A percentile compares a stretch with the other conserved stretches of the same genome.
These are phyloP conservation scores for Serrognathus titanus DNA, from an alignment of 2,888 invertebrate species.

Conservation along the genomic window DNA sequence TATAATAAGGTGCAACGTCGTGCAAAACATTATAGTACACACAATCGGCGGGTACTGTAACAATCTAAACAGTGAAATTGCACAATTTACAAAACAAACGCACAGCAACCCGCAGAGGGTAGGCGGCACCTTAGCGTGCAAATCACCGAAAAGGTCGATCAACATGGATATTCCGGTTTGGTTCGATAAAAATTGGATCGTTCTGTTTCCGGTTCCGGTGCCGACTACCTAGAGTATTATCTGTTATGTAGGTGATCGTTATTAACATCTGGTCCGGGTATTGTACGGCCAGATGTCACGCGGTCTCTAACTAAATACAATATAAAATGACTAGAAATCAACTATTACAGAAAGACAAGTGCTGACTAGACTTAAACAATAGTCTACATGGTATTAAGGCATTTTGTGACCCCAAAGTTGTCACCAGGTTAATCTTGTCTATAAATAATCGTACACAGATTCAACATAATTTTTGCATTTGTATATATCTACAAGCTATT, in stretches of 20 bases:
- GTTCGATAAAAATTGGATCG: conserved; percentile 14
- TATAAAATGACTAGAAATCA: conserved; percentile 38
- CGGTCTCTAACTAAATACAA: conserved; percentile 29
- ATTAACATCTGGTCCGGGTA: conserved; percentile 12
- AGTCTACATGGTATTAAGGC: conserved; percentile 42
- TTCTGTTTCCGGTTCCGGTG: conserved; percentile 1
- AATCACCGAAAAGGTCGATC: background rate
- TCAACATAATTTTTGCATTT: conserved; percentile 25
- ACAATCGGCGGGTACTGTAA: conserved; percentile 37
- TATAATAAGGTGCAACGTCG: conserved; percentile 39
- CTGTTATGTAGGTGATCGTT: conserved; percentile 21
- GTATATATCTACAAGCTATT: conserved; percentile 27
- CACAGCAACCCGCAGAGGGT: conserved; percentile 28
- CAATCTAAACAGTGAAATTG: conserved; percentile 30
- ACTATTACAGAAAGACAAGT: conserved; percentile 40
- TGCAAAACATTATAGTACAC: conserved; percentile 43
- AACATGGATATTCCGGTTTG: background rate
- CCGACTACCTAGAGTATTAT: conserved; percentile 15
- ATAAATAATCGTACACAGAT: conserved; percentile 29
- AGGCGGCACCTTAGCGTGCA: background rate
- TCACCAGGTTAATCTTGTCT: conserved; percentile 37
- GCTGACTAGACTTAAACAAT: conserved; percentile 44
- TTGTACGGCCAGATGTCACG: background rate
- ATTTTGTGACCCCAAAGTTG: conserved; percentile 43
- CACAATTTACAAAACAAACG: conserved; percentile 29